Evolutionary conservation across 2,113 vertebrate species (phyloP).

Genomic region (Varanus salvator): DNA sequence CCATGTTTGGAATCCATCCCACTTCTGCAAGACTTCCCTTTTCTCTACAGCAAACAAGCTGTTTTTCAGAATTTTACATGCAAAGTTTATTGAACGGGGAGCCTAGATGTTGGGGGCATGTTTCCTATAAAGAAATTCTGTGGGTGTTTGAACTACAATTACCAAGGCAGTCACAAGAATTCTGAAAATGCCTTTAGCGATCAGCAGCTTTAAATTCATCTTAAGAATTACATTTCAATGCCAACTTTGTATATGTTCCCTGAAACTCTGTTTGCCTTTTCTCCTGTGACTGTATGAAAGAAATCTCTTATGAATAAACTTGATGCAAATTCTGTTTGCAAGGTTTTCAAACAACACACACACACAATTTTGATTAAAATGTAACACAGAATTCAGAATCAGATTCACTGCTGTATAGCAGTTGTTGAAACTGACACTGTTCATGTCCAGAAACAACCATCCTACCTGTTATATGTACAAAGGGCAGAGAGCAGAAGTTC

Average conservation of each 20-base stretch:
- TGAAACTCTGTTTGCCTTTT: constrained; percentile 35
- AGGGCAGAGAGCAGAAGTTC: neutral
- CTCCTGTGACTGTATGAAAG: constrained; percentile 23
- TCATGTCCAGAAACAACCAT: neutral
- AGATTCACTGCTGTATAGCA: neutral
- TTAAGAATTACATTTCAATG: constrained; percentile 32
- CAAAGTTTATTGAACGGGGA: neutral
- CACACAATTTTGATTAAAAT: neutral
- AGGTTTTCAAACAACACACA: neutral
- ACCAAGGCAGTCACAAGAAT: neutral
- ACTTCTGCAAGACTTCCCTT: constrained; percentile 60
- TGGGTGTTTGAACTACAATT: constrained; percentile 33
- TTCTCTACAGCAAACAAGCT: constrained; percentile 43
- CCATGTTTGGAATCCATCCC: constrained; percentile 64
- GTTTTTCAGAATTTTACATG: constrained; percentile 43
- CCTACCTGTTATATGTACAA: neutral
- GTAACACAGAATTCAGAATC: neutral
- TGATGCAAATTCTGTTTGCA: neutral
- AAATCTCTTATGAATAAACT: neutral
- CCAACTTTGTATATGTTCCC: constrained; percentile 14
- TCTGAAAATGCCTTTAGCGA: constrained; percentile 7
- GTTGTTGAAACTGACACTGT: neutral
- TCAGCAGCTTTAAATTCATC: constrained; percentile 12
- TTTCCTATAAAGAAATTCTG: constrained; percentile 38
- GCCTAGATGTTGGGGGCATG: constrained; percentile 11